Conservation (phyloP, 2,113 vertebrate species). For the Phainopepla nitens region DNA sequence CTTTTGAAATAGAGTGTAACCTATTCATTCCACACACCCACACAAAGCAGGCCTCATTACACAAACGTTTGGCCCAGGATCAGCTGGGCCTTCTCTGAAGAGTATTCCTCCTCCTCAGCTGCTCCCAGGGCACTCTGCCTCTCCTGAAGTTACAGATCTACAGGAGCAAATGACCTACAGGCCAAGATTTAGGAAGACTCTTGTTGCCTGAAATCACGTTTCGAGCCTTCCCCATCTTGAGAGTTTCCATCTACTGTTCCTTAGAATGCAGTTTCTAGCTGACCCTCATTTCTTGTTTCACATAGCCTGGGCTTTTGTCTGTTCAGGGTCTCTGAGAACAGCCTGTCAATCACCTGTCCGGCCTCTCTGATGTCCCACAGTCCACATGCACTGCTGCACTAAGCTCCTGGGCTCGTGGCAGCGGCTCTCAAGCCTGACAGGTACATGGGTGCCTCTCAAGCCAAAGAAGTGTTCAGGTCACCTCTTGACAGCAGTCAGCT, state of each 20-base stretch:
- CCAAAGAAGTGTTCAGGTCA: not conserved
- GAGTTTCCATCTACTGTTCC: not conserved
- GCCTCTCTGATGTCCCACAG: not conserved
- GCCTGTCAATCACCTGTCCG: too few relatives aligned
- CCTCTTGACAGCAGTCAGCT: not conserved
- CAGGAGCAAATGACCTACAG: not conserved
- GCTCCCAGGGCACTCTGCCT: not conserved
- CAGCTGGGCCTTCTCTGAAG: not conserved
- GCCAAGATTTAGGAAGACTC: not conserved
- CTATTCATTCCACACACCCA: not conserved
- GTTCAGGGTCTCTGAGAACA: not conserved
- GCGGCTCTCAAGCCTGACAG: not conserved
- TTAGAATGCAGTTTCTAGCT: not conserved
- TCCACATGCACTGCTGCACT: not conserved
- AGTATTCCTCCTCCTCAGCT: not conserved
- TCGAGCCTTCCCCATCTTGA: not conserved
- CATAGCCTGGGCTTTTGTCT: not conserved
- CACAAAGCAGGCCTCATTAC: not conserved
- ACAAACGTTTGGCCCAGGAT: not conserved
- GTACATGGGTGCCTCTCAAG: not conserved
- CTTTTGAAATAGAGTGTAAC: not conserved
- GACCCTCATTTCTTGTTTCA: not conserved
- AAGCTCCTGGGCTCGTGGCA: not conserved
- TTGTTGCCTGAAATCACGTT: not conserved
- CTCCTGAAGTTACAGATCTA: not conserved